Conservation (phyloP, 2,797 vertebrate species). For the Pampus argenteus region DNA sequence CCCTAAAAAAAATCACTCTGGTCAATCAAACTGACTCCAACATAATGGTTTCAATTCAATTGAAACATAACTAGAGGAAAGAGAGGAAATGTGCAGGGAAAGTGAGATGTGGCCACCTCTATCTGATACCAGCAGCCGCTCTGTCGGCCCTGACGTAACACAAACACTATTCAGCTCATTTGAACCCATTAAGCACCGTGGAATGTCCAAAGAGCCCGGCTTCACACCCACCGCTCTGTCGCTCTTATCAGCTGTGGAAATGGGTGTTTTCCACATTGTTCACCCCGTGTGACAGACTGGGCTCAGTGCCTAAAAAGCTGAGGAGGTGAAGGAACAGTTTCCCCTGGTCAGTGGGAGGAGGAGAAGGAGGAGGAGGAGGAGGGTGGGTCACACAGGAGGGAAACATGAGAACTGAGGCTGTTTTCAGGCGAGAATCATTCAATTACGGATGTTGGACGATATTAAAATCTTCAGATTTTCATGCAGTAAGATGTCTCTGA, state of each 20-base stretch:
- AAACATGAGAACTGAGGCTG: constrained; percentile 19
- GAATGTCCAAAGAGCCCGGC: constrained; percentile 74
- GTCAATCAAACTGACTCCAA: constrained; percentile 7
- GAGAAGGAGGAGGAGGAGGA: constrained; percentile 27
- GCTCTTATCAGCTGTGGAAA: constrained; percentile 82
- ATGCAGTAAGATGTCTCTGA: not conserved
- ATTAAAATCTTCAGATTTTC: not conserved
- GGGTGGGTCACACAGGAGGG: not conserved
- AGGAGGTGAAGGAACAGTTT: constrained; percentile 27
- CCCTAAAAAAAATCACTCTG: not conserved
- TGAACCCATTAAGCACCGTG: constrained; percentile 73
- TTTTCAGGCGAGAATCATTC: not conserved
- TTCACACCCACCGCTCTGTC: constrained; percentile 63
- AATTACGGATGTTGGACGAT: no score
- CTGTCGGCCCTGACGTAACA: constrained; percentile 65
- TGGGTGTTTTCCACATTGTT: constrained; percentile 79
- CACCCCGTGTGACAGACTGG: constrained; percentile 56
- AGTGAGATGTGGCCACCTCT: constrained; percentile 56
- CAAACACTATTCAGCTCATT: constrained; percentile 72
- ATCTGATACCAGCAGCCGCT: constrained; percentile 55
- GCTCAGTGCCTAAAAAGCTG: constrained; percentile 33
- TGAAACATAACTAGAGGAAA: constrained; percentile 62
- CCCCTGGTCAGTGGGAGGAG: constrained; percentile 6
- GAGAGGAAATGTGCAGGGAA: constrained; percentile 67
- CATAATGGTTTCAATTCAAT: constrained; percentile 35